Conservation (phyloP, 2,888 invertebrate species). For the Sarcophaga variegata region DNA sequence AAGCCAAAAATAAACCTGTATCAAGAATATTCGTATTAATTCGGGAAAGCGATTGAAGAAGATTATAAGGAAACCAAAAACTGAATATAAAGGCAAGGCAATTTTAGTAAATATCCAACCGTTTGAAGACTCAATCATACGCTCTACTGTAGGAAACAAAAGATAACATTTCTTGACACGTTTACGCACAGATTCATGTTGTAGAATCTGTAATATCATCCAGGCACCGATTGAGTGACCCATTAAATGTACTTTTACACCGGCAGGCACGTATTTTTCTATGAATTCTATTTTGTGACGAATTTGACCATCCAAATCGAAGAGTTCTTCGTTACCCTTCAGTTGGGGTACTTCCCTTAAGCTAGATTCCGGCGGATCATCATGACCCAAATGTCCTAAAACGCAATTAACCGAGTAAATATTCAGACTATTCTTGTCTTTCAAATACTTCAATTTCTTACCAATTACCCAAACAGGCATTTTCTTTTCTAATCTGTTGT, state of each 20-base stretch:
- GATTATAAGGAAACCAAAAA: constrained; percentile 82
- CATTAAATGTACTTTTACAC: constrained; percentile 90
- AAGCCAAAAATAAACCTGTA: constrained; percentile 84
- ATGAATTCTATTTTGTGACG: constrained; percentile 84
- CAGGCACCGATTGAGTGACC: constrained; percentile 96
- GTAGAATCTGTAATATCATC: constrained; percentile 88
- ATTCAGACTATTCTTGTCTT: not conserved
- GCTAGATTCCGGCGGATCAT: constrained; percentile 84
- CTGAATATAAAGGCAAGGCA: constrained; percentile 83
- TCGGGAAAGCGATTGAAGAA: constrained; percentile 84
- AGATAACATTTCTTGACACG: constrained; percentile 86
- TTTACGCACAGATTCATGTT: constrained; percentile 83
- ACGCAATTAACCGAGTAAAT: not conserved
- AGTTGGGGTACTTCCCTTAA: constrained; percentile 82
- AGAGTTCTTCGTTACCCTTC: constrained; percentile 84
- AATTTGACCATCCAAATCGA: constrained; percentile 89
- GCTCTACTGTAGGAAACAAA: constrained; percentile 93
- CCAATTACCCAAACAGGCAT: constrained; percentile 91
- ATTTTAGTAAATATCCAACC: constrained; percentile 87
- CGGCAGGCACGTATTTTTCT: constrained; percentile 86
- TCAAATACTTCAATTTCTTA: constrained; percentile 74
- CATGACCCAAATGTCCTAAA: constrained; percentile 90
- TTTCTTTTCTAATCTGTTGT: constrained; percentile 83
- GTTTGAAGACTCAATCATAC: constrained; percentile 89
- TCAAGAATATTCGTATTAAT: constrained; percentile 82